These are phyloP conservation scores for Atta texana DNA, from an alignment of 1,140 invertebrate genomes.

Conservation along the genomic window DNA sequence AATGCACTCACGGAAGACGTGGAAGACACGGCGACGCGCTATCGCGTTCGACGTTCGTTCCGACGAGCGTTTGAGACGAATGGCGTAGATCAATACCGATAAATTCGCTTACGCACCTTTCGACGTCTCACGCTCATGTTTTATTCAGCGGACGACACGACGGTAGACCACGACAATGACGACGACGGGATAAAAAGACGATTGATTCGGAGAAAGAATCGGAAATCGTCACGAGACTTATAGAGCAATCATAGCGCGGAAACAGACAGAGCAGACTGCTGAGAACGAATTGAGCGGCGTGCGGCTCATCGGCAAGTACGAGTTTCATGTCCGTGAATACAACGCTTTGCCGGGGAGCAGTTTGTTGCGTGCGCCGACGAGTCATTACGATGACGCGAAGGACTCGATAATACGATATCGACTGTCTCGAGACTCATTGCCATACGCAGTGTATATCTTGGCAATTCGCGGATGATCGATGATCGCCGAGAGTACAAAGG, in stretches of 20 bases:
- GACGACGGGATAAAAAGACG: background rate
- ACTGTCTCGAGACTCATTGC: background rate
- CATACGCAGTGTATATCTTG: too few relatives aligned
- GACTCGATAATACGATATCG: background rate
- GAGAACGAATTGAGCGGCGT: background rate
- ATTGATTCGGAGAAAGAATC: background rate
- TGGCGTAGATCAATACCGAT: background rate
- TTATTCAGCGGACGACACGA: background rate
- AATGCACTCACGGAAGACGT: background rate
- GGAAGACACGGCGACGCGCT: background rate
- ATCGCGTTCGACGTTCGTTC: too few relatives aligned
- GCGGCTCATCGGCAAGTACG: background rate
- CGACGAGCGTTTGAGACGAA: background rate
- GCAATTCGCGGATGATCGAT: background rate
- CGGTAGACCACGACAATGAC: background rate
- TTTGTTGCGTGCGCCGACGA: background rate
- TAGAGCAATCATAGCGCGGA: background rate
- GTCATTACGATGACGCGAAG: background rate
- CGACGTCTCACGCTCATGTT: conserved; percentile 45
- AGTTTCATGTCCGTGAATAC: background rate
- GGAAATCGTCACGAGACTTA: background rate
- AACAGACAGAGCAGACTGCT: background rate
- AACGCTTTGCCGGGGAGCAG: background rate
- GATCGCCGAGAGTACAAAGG: background rate
- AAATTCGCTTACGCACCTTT: conserved; percentile 35